Percentiles rank a stretch among this genome's conserved stretches.
Conservation (phyloP, 2,113 vertebrate genomes). For the Dolichallabes microphthalmus region DNA sequence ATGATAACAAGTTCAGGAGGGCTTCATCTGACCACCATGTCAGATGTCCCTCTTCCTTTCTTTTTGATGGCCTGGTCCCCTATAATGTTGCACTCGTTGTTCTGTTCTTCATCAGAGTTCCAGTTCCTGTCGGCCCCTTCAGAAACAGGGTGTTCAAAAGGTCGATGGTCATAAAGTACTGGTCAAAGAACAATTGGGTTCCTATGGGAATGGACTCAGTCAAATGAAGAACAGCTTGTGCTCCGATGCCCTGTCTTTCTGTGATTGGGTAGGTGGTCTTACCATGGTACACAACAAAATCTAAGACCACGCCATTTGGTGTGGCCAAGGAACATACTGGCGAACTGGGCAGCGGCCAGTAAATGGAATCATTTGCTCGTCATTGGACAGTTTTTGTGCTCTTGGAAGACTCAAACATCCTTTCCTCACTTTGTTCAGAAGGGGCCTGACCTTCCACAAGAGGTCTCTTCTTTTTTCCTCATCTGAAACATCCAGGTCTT, state of each 20-base stretch:
- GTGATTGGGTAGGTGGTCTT: constrained; percentile 14
- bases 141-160: constrained; percentile 2
- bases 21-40: constrained; percentile 13
- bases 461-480: constrained; percentile 19
- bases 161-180: constrained; percentile 14
- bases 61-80: constrained; percentile 14
- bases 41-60: constrained; percentile 16
- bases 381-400: background rate
- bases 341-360: background rate
- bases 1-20: constrained; percentile 18
- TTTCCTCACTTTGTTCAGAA: background rate
- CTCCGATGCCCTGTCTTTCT: background rate
- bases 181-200: constrained; percentile 10
- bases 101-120: constrained; percentile 31
- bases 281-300: constrained; percentile 3
- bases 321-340: constrained; percentile 5
- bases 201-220: background rate
- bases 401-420: background rate
- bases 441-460: constrained; percentile 22
- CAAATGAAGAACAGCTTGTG: constrained; percentile 25
- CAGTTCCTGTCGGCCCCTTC: constrained; percentile 3
- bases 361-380: no score
- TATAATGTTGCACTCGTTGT: constrained; percentile 17
- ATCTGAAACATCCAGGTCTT: constrained; percentile 15
- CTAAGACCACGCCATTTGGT: constrained; percentile 6